Evolutionary conservation across 2,888 invertebrate genomes (phyloP), one percentile per base, ranked within the genome.

Genomic region (Nomada flava): DNA sequence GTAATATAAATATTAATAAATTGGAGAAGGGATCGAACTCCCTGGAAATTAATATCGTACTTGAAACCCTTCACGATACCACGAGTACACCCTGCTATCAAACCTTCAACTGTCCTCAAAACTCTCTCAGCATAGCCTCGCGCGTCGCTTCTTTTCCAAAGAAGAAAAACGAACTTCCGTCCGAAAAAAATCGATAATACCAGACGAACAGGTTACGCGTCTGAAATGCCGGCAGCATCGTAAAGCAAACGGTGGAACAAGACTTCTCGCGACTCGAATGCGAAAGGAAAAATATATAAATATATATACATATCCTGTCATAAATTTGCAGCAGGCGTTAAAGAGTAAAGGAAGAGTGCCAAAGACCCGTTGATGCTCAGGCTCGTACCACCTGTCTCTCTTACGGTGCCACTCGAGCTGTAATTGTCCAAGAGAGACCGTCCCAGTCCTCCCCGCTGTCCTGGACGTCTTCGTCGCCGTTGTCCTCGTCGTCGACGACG

Each of bases 401-500:
- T 85, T 82, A 77, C 83, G 86, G 82, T 86, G 87, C 87, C 87
- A 89, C 90, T 89, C 86, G 85, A 88, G 88, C 87, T 86, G 89
- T 91, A 91, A 92, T 92, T 91, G 89, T 89, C 88, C 89, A 88
- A 88, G 91, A 88, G 89, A 84, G 86, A 29, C 57, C 86, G 84
- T 85, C 84, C 84, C 74, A 85, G 78, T 84, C 85, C 79, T 83
- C 82, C 69, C 53, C 82, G 76, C 72, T 78, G 76, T 86, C 85
- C 65, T 36, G 60, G 79, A 80, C 85, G 82, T 84, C 85, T 82
- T 84, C 73, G 82, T 79, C 86, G 82, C 74, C 52, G 76, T 52
- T 52, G 47, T 62, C 64, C 23, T 42, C 67, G 55, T 60, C n/a
- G 68, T n/a, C 57, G 29, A n/a, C 65, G 52, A n/a, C 36, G 55